Conservation (phyloP, 2,888 invertebrate species). For the Cinara cedri region DNA sequence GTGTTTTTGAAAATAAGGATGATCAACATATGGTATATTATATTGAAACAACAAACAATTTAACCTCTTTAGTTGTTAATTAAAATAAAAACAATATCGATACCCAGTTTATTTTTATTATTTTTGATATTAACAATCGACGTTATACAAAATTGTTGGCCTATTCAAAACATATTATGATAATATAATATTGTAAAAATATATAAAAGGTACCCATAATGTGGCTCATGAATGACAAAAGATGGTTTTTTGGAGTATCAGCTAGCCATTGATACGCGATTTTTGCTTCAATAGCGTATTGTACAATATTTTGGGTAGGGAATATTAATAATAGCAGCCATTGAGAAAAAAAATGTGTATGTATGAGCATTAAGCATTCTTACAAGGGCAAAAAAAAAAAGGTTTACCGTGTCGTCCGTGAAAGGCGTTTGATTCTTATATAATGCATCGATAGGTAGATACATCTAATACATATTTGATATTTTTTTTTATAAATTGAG, state of each 20-base stretch:
- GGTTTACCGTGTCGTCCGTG: background rate
- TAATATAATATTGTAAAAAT: background rate
- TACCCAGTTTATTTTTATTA: no score
- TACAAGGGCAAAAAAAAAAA: background rate
- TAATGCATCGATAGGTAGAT: no score
- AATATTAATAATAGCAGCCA: conserved; percentile 5
- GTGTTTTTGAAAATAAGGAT: no score
- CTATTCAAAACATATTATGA: background rate
- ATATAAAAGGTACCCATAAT: conserved; percentile 2
- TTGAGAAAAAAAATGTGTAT: conserved; percentile 3
- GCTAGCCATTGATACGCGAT: background rate
- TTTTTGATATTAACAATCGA: no score
- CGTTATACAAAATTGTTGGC: no score
- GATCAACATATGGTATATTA: no score
- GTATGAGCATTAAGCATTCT: background rate
- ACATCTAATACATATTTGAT: no score
- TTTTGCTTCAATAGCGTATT: conserved; percentile 6
- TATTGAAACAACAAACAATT: no score
- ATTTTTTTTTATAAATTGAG: no score
- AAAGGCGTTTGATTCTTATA: conserved; percentile 17
- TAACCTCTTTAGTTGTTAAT: no score
- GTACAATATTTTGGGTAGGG: conserved; percentile 1
- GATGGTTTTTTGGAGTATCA: background rate
- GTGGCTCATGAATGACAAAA: background rate
- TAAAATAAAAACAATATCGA: no score